Evolutionary conservation across 2,888 invertebrate species (phyloP).

Genomic region (Aphodius sticticus): DNA sequence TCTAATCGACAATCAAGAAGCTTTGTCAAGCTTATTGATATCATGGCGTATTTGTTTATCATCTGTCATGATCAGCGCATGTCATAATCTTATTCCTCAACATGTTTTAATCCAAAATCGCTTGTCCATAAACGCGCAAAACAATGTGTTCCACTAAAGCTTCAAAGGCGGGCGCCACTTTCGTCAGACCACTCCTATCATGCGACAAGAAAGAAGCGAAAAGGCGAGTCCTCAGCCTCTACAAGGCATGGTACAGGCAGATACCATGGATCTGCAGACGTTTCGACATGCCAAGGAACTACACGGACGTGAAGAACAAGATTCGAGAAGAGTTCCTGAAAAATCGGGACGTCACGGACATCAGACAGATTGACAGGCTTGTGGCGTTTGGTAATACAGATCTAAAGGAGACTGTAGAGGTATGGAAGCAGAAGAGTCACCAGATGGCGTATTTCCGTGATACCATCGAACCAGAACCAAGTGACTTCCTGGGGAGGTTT

Average conservation of each 20-base stretch:
- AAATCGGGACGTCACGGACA: constrained; percentile 80
- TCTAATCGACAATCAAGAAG: too few species aligned
- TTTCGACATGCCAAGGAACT: constrained; percentile 81
- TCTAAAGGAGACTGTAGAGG: constrained; percentile 19
- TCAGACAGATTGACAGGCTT: constrained; percentile 89
- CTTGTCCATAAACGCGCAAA: not conserved
- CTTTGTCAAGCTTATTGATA: too few species aligned
- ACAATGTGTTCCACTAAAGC: constrained; percentile 60
- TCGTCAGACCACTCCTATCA: constrained; percentile 89
- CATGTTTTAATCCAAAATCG: not conserved
- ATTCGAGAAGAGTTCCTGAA: constrained; percentile 81
- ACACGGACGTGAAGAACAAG: constrained; percentile 73
- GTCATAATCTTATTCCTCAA: not conserved
- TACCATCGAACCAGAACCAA: constrained; percentile 26
- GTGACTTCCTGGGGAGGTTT: constrained; percentile 22
- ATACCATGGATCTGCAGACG: constrained; percentile 83
- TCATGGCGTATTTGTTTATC: not conserved
- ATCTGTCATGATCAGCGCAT: not conserved
- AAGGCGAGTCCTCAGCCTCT: constrained; percentile 83
- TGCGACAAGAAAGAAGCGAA: constrained; percentile 78
- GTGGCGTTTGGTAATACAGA: constrained; percentile 65
- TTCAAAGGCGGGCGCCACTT: constrained; percentile 64
- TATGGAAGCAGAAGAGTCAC: constrained; percentile 32
- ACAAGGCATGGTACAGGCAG: constrained; percentile 94
- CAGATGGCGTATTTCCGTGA: constrained; percentile 27